Percentiles rank a stretch among this genome's conserved stretches.
Conservation (phyloP, 2,113 vertebrate species). For the Centrocercus urophasianus region DNA sequence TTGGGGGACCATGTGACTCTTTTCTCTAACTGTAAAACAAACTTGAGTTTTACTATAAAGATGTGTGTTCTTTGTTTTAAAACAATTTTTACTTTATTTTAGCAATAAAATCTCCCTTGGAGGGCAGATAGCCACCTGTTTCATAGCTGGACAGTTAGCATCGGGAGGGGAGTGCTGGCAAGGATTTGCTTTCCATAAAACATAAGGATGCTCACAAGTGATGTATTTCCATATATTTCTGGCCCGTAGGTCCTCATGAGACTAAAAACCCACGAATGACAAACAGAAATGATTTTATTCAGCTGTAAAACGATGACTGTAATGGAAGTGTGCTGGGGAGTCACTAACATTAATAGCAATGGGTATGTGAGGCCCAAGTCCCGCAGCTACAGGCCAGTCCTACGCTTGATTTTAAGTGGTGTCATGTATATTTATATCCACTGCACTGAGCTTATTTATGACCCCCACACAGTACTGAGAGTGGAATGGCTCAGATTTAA, state of each 20-base stretch:
- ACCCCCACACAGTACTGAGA: neutral
- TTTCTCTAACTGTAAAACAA: constrained; percentile 85
- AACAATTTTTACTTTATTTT: constrained; percentile 75
- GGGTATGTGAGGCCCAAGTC: constrained; percentile 39
- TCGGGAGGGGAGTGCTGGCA: constrained; percentile 29
- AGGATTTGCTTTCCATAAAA: constrained; percentile 36
- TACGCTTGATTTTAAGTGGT: constrained; percentile 42
- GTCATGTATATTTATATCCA: constrained; percentile 58
- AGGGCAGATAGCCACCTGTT: constrained; percentile 70
- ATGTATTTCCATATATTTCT: constrained; percentile 63
- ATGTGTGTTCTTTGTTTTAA: constrained; percentile 81
- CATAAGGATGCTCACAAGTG: constrained; percentile 45
- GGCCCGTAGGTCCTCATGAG: constrained; percentile 29
- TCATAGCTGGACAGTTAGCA: constrained; percentile 59
- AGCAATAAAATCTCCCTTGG: constrained; percentile 69
- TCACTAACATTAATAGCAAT: constrained; percentile 51
- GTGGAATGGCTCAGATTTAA: constrained; percentile 64
- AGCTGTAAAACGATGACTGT: constrained; percentile 54
- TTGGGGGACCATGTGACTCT: constrained; percentile 81
- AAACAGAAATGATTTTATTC: constrained; percentile 51
- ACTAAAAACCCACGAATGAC: neutral
- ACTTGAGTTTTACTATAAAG: constrained; percentile 82
- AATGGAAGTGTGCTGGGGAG: constrained; percentile 9
- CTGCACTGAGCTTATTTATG: constrained; percentile 61
- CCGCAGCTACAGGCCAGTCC: constrained; percentile 39